Evolutionary conservation across 1,140 invertebrate genomes (phyloP), one percentile per base, ranked within the genome.

Genomic region (Apis florea): DNA sequence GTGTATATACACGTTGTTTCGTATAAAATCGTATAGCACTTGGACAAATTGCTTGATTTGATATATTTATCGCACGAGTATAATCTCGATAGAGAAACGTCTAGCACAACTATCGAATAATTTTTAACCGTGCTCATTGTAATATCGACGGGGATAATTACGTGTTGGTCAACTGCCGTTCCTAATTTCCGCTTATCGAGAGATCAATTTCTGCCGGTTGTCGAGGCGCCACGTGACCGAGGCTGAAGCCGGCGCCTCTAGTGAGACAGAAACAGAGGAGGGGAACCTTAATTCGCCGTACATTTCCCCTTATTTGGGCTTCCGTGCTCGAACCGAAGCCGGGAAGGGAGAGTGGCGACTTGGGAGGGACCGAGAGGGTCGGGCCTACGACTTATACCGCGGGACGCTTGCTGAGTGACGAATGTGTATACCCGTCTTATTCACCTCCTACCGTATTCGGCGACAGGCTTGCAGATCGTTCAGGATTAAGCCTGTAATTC

Each of bases 301-400:
- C 88, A 89, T 90, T 92, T 90, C 89, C 90, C 91, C 91, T 91
- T 92, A 92, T 92, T 92, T 92, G 91, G 91, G 87, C 91, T 92
- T 92, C 89, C 91, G 89, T 83, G 86, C 86, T 85, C 82, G 90
- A 91, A 85, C 83, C 79, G 85, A 58, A 47, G 83, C 70, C 75
- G 72, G 74, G 84, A 47, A 77, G 85, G 77, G 84, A 80, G 73
- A 58, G 26, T 40, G 70, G 61, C 63, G 31, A 61, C 47, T 54
- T 72, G 82, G 82, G 85, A 82, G 85, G 86, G 85, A 87, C 70
- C 69, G 82, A 84, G 86, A 91, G 88, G 89, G 86, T 88, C 85
- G 88, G 88, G 87, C 89, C 83, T 89, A 82, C 66, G 83, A 89
- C 83, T 75, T 90, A 83, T 88, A 87, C 81, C 84, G 76, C 85